A percentile compares a stretch with the other conserved stretches of the same genome.
phyloP scores from a whole-genome alignment of 2,797 vertebrate species.

The Lutjanus campechanus region DNA sequence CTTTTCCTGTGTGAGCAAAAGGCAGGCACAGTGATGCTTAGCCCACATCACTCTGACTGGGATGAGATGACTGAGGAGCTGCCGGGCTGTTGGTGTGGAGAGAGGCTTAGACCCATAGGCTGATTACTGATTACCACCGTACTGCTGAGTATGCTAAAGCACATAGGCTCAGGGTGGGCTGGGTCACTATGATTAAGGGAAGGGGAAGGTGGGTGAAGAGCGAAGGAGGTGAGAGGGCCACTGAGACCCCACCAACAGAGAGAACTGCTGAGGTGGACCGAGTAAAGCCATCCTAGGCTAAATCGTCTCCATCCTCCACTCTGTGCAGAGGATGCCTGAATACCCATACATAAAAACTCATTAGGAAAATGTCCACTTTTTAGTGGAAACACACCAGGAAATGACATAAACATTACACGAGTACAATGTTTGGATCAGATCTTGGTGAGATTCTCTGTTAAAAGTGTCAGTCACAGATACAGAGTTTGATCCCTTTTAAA shows the following conservation, averaged over 20 bases:
- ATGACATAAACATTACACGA: neutral
- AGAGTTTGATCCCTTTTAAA: constrained; percentile 40
- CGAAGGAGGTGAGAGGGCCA: constrained; percentile 56
- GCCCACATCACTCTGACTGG: constrained; percentile 40
- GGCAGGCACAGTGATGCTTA: constrained; percentile 27
- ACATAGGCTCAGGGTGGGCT: constrained; percentile 79
- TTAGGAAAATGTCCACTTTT: neutral
- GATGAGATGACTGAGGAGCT: constrained; percentile 60
- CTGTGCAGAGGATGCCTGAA: neutral
- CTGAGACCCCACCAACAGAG: constrained; percentile 57
- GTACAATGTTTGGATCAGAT: neutral
- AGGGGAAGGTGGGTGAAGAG: constrained; percentile 54
- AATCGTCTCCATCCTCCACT: constrained; percentile 23
- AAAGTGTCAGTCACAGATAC: constrained; percentile 39
- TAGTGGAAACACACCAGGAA: constrained; percentile 6
- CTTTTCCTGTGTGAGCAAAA: constrained; percentile 30
- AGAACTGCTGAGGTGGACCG: constrained; percentile 67
- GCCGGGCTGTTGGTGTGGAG: constrained; percentile 31
- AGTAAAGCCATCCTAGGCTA: constrained; percentile 39
- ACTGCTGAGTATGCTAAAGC: constrained; percentile 82
- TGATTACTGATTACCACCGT: constrained; percentile 83
- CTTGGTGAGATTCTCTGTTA: neutral
- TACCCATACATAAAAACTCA: constrained; percentile 6
- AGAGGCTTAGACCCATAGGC: constrained; percentile 79
- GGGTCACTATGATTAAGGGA: constrained; percentile 77